phyloP scores from a whole-genome alignment of 1,140 invertebrate species.

The Cyrtorhinus lividipennis region DNA sequence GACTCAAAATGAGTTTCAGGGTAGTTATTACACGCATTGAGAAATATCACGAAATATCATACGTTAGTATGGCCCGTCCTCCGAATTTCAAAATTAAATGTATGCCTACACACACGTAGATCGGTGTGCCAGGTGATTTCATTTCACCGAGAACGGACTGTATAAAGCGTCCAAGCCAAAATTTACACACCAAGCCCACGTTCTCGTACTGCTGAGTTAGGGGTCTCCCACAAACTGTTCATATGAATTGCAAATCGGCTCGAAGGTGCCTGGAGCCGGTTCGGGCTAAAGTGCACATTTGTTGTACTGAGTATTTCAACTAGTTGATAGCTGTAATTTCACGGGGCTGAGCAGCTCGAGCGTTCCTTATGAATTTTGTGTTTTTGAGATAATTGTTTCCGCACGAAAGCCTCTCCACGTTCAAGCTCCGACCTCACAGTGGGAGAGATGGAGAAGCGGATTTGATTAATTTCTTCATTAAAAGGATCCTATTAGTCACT shows the following conservation, averaged over 20 bases:
- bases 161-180: too few species aligned
- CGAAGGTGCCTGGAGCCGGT: background rate
- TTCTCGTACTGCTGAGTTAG: too few species aligned
- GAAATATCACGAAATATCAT: too few species aligned
- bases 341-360: background rate
- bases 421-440: background rate
- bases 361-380: background rate
- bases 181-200: too few species aligned
- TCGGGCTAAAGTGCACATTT: background rate
- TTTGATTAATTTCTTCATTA: slow-evolving; percentile 6
- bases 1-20: too few species aligned
- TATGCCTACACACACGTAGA: too few species aligned
- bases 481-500: slow-evolving; percentile 2
- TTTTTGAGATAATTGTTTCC: slow-evolving; percentile 10
- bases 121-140: too few species aligned
- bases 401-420: background rate
- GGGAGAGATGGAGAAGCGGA: background rate
- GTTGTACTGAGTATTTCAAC: background rate
- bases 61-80: too few species aligned
- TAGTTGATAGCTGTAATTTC: background rate
- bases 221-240: too few species aligned
- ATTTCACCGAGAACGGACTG: too few species aligned
- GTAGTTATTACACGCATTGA: too few species aligned
- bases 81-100: too few species aligned
- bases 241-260: background rate